A percentile compares a stretch with the other conserved stretches of the same genome.
Evolutionary conservation across 1,140 invertebrate genomes (phyloP).

Genomic region (Drosophila nikananu): DNA sequence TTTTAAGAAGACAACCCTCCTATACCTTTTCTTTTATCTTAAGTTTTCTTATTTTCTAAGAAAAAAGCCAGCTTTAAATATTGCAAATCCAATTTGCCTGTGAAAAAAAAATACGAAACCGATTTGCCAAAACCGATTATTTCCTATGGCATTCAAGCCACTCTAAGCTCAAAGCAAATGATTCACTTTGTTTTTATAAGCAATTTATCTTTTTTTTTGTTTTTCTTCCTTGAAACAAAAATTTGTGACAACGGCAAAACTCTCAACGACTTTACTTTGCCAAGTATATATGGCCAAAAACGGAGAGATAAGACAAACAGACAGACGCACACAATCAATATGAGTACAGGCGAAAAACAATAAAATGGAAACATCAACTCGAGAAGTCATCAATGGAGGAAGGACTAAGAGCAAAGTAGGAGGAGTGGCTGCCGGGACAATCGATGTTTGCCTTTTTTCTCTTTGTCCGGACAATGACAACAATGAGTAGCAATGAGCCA

Average conservation of each 20-base stretch:
- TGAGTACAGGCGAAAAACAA: conserved; percentile 44
- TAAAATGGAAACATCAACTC: conserved; percentile 63
- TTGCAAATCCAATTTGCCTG: conserved; percentile 4
- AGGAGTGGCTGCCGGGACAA: conserved; percentile 1
- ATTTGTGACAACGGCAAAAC: conserved; percentile 40
- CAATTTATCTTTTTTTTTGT: conserved; percentile 38
- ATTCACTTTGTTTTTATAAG: conserved; percentile 54
- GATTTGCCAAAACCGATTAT: conserved; percentile 8
- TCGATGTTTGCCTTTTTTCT: conserved; percentile 22
- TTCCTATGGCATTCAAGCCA: background rate
- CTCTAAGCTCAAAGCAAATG: conserved; percentile 22
- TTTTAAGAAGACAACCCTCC: background rate
- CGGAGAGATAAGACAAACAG: conserved; percentile 45
- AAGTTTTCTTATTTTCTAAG: background rate
- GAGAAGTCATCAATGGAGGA: conserved; percentile 53
- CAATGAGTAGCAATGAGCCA: conserved; percentile 54
- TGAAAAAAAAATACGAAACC: conserved; percentile 11
- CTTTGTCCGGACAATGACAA: conserved; percentile 42
- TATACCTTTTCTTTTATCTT: background rate
- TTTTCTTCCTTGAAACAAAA: conserved; percentile 31
- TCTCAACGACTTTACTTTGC: conserved; percentile 43
- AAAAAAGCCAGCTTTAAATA: background rate
- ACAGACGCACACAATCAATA: conserved; percentile 30
- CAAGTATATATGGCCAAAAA: conserved; percentile 32
- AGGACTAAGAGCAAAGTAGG: background rate